Evolutionary conservation across 1,140 invertebrate genomes (phyloP).

Genomic region (Phortica variegata): DNA sequence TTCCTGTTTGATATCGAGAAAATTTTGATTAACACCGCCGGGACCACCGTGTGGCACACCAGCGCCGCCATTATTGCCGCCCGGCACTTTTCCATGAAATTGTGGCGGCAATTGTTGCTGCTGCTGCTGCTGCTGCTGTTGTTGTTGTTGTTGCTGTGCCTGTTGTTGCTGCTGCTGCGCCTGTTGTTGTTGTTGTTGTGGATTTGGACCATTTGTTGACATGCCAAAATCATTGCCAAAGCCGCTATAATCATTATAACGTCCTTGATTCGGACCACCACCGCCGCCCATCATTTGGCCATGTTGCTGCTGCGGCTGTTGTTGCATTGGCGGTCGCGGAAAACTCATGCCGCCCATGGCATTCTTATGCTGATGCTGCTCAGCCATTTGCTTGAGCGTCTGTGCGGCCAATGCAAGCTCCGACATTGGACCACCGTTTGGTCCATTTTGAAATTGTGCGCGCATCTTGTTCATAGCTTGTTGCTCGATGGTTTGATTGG

Average conservation of each 20-base stretch:
- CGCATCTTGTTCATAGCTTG: conserved; percentile 33
- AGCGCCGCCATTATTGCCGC: conserved; percentile 9
- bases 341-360: conserved; percentile 62
- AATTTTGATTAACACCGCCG: conserved; percentile 44
- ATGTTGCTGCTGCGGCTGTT: conserved; percentile 23
- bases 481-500: conserved; percentile 29
- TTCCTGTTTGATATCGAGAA: conserved; percentile 54
- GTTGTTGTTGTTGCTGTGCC: conserved; percentile 37
- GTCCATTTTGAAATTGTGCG: conserved; percentile 54
- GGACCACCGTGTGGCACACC: conserved; percentile 8
- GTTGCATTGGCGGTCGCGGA: conserved; percentile 40
- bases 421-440: conserved; percentile 53
- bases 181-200: too few species aligned
- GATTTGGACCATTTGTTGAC: conserved; percentile 23
- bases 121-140: conserved; percentile 38
- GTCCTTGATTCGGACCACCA: conserved; percentile 21
- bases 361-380: conserved; percentile 89
- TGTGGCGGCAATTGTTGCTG: conserved; percentile 52
- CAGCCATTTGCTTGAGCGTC: conserved; percentile 93
- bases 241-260: conserved; percentile 47
- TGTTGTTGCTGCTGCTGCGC: conserved; percentile 47
- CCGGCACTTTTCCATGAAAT: conserved; percentile 49
- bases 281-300: conserved; percentile 32
- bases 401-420: conserved; percentile 86
- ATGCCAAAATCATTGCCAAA: conserved; percentile 45